Base-by-base conservation (phyloP, 2,888 invertebrate genomes). In the Loripinus fragilis region DNA sequence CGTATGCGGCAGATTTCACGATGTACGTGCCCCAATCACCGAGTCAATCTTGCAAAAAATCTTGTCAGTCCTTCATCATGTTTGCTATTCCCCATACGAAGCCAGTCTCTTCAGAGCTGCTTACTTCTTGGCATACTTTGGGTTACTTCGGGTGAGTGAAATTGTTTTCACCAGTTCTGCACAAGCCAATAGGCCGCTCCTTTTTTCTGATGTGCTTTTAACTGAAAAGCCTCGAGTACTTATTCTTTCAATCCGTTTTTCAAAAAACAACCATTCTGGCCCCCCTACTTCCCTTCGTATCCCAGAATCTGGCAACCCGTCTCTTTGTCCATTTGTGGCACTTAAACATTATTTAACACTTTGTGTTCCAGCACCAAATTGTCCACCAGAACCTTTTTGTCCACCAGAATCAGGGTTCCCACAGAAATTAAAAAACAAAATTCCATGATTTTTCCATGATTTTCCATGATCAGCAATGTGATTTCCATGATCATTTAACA, bases 11-110 rank as follows among this genome's bases (percentile, higher is more conserved):
- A 41, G n/a, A 23, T n/a, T 20, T 10, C 45, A 28, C 8, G 72
- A 72, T 72, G 35, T 30, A 12, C 20, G 64, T 33, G 30, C 42
- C 7, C 72, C 72, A 30, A 72, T 72, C 7, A 72, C 72, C 23
- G 30, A 65, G 23, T 33, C 33, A 15, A 45, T 72, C 3, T 41
- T 72, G n/a, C 0, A 7, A 10, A 28, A 45, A 33, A 64, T 71
- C 2, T 64, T 41, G 64, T 10, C 12, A 7, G 45, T 30, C 23
- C 33, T 72, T 12, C 23, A 2, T 3, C 8, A 25, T 25, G 28
- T 65, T n/a, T 72, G 72, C 48, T 41, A 17, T n/a, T 52, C 67
- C 12, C 20, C 7, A 28, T 74, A 52, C 41, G 55, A 74, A 55
- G 30, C 55, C 3, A 12, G 8, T 7, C 7, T 65, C 2, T 8